Conservation (phyloP, 2,888 invertebrate genomes). For the Hartigia nigra region DNA sequence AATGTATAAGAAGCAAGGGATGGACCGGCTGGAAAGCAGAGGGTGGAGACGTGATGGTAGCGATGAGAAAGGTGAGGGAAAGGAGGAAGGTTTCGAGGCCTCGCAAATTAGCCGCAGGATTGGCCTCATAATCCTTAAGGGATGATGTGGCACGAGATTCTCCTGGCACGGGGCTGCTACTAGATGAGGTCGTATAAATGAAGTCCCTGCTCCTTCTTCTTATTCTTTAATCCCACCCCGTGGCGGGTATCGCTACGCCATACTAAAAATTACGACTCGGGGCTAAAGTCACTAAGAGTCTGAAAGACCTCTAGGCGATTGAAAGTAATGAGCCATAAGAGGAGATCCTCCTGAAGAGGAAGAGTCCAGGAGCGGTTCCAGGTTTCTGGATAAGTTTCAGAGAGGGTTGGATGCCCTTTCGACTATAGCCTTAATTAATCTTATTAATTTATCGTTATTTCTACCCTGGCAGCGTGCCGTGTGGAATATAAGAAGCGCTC, state of each 20-base stretch:
- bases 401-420: conserved; percentile 8
- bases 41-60: background rate
- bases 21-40: background rate
- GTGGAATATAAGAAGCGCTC: background rate
- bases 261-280: conserved; percentile 54
- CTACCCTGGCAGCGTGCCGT: background rate
- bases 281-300: conserved; percentile 30
- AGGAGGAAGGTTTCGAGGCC: conserved; percentile 15
- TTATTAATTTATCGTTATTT: conserved; percentile 41
- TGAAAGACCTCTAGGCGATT: conserved; percentile 48
- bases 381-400: conserved; percentile 10
- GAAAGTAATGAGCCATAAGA: conserved; percentile 62
- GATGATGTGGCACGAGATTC: conserved; percentile 36
- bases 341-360: conserved; percentile 35
- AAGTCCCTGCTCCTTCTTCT: conserved; percentile 49
- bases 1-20: background rate
- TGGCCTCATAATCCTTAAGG: conserved; percentile 62
- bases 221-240: conserved; percentile 62
- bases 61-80: background rate
- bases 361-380: conserved; percentile 2
- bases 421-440: conserved; percentile 43
- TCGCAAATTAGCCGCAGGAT: conserved; percentile 65
- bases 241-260: conserved; percentile 42
- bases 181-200: conserved; percentile 60
- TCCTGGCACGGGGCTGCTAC: conserved; percentile 38